Base-by-base conservation (phyloP, 2,113 vertebrate genomes). In the Actenoides hombroni region DNA sequence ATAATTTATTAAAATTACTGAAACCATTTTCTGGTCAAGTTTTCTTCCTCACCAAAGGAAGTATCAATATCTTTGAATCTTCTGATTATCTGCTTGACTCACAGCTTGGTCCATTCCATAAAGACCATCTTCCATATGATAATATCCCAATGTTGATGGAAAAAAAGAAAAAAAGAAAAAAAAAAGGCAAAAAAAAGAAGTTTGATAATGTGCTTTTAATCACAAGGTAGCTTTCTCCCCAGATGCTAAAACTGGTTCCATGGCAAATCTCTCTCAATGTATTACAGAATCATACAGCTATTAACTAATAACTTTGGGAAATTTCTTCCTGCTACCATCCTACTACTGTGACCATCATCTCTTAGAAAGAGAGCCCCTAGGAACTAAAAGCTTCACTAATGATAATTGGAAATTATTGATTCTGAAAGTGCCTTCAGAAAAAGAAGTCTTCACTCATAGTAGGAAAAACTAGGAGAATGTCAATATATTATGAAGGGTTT, bases 111-210 rank as follows among this genome's bases (percentile, higher is more conserved):
- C 61, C n/a, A 37, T 46, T 87, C 39, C 37, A 29, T 21, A 64
- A 90, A 89, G 42, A 35, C 4, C 29, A 68, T 28, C n/a, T 93
- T 87, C n/a, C 39, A 46, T 29, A 40, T 7, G 4, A 18, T 48
- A 59, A 48, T 25, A 73, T 28, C 17, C 39, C 10, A 3, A 19
- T 31, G 24, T 9, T 49, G 23, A 76, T 0, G 0, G 0, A n/a
- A 35, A 7, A 7, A 88, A 59, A 5, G 2, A 20, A 20, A 67
- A 23, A 9, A 23, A 15, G 23, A 25, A 6, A 17, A 35, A 40
- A 29, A 15, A 33, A 8, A 18, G 19, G 39, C 25, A 1, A 9
- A 29, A 21, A 6, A 3, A 31, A 5, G 4, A 6, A 40, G 28
- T 26, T 35, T 19, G 5, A 68, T 53, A 40, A 68, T 18, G 6